Evolutionary conservation across 2,888 invertebrate genomes (phyloP).

Genomic region (Cheilosia vernalis): DNA sequence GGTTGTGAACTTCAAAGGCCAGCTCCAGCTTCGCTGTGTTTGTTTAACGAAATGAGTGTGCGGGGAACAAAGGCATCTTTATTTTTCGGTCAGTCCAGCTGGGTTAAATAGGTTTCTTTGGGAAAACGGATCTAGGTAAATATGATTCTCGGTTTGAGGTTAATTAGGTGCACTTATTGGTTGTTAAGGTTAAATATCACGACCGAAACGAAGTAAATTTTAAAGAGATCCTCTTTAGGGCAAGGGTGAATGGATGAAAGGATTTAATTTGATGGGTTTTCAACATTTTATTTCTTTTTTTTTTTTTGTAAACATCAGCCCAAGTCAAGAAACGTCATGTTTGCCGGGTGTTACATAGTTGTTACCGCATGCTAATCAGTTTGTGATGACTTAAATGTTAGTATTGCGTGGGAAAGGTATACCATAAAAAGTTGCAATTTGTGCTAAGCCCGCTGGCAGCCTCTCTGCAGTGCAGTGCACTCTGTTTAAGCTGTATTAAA

Average conservation of each 20-base stretch:
- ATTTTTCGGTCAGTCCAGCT: neutral
- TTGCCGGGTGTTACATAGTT: slow-evolving; percentile 39
- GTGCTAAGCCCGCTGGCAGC: slow-evolving; percentile 23
- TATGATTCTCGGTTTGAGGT: slow-evolving; percentile 54
- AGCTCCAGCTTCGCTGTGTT: slow-evolving; percentile 34
- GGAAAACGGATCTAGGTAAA: slow-evolving; percentile 53
- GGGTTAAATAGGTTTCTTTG: slow-evolving; percentile 38
- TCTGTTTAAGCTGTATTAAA: slow-evolving; percentile 2
- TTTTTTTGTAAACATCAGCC: neutral
- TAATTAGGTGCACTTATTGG: slow-evolving; percentile 72
- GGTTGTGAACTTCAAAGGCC: slow-evolving; percentile 27
- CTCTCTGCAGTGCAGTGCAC: slow-evolving; percentile 2
- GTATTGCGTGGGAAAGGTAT: slow-evolving; percentile 53
- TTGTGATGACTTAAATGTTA: slow-evolving; percentile 15
- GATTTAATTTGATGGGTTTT: slow-evolving; percentile 3
- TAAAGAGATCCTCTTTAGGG: slow-evolving; percentile 53
- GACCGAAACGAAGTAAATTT: slow-evolving; percentile 33
- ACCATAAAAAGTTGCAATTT: slow-evolving; percentile 51
- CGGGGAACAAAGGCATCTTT: slow-evolving; percentile 58
- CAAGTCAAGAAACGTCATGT: neutral
- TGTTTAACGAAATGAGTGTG: slow-evolving; percentile 26
- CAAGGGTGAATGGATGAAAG: neutral
- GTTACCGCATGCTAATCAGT: slow-evolving; percentile 41
- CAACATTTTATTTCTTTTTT: slow-evolving; percentile 11
- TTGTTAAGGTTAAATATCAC: slow-evolving; percentile 70